A percentile compares a stretch with the other conserved stretches of the same genome.
phyloP scores from a whole-genome alignment of 2,113 vertebrate species.

The Zosterops hypoxanthus region DNA sequence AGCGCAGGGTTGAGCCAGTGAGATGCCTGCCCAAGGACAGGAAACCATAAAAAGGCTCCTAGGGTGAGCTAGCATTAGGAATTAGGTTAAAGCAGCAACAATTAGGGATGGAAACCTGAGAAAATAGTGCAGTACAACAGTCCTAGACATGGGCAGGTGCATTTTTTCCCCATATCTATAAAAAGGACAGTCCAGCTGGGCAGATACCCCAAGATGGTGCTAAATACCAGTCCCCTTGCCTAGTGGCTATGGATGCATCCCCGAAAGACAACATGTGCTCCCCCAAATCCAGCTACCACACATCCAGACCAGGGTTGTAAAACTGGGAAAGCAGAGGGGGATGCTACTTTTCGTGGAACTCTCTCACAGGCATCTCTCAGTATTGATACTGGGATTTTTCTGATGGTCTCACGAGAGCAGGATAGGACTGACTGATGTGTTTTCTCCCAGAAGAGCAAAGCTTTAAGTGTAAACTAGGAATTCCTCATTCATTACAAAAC shows the following conservation, averaged over 20 bases:
- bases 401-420: background rate
- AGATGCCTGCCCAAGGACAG: background rate
- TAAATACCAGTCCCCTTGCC: background rate
- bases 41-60: background rate
- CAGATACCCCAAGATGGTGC: background rate
- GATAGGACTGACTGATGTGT: background rate
- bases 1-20: background rate
- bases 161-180: background rate
- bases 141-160: fast-evolving
- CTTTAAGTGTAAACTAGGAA: background rate
- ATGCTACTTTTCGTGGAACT: background rate
- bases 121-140: background rate
- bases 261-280: fast-evolving
- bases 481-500: background rate
- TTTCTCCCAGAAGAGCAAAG: background rate
- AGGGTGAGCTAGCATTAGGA: background rate
- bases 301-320: fast-evolving
- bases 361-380: background rate
- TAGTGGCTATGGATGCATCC: too few species aligned
- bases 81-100: background rate
- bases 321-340: background rate
- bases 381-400: background rate
- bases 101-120: background rate
- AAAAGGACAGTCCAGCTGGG: background rate
- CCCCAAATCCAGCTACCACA: background rate